These are phyloP conservation scores for Pseudotriccus pelzelni DNA, from an alignment of 2,797 vertebrate genomes.

Conservation along the genomic window DNA sequence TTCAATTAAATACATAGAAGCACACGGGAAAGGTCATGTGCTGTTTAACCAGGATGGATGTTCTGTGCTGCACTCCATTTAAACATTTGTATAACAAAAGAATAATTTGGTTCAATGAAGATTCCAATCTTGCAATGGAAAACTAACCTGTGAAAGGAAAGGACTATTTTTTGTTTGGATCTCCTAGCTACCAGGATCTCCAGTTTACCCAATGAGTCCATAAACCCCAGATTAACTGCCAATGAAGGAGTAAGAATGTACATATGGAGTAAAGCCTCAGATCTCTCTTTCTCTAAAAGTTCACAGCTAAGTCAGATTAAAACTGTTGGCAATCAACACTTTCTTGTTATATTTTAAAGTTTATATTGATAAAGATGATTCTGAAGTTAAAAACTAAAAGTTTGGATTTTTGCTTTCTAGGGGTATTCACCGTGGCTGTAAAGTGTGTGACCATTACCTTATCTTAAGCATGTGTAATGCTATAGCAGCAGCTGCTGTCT, in stretches of 20 bases:
- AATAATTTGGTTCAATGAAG: not conserved
- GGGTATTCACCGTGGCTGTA: not conserved
- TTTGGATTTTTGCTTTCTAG: not conserved
- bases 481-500: not conserved
- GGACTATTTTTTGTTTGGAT: not conserved
- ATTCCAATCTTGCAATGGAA: not conserved
- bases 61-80: not conserved
- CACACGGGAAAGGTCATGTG: not conserved
- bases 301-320: not conserved
- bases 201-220: not conserved
- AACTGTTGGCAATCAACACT: not conserved
- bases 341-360: not conserved
- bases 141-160: not conserved
- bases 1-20: not conserved
- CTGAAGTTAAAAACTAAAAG: not conserved
- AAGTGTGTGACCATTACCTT: not conserved
- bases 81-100: not conserved
- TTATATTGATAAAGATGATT: not conserved
- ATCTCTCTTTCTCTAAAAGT: not conserved
- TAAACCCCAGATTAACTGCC: not conserved
- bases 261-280: not conserved
- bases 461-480: not conserved
- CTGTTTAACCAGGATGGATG: not conserved
- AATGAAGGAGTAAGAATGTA: not conserved
- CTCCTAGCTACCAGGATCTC: not conserved